A percentile compares a stretch with the other conserved stretches of the same genome.
These are phyloP conservation scores for Campoplex capitator DNA, from an alignment of 2,888 invertebrate species.

Conservation along the genomic window DNA sequence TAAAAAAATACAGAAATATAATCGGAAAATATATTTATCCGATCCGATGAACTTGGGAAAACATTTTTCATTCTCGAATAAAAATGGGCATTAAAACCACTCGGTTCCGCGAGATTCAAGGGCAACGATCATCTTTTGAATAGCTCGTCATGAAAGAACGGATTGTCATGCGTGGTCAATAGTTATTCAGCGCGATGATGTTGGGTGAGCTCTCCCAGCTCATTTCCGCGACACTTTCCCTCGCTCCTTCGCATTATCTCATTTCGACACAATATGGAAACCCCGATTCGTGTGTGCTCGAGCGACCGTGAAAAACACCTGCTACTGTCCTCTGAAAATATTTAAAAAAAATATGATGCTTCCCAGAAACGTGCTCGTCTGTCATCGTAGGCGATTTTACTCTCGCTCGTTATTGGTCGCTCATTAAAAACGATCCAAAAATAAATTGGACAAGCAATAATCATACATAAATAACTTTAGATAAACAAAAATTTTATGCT, in stretches of 20 bases:
- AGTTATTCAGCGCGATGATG: background rate
- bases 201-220: background rate
- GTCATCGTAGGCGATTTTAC: constrained; percentile 2
- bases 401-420: background rate
- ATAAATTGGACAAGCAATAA: background rate
- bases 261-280: constrained; percentile 41
- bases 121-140: background rate
- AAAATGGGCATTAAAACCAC: background rate
- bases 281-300: constrained; percentile 1
- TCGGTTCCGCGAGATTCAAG: background rate
- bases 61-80: background rate
- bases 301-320: constrained; percentile 61
- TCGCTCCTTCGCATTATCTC: constrained; percentile 31
- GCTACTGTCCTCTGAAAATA: constrained; percentile 36
- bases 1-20: background rate
- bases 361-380: constrained; percentile 6
- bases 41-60: background rate
- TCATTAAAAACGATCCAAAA: background rate
- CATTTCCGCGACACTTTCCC: constrained; percentile 35
- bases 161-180: constrained; percentile 1
- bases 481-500: too few relatives aligned
- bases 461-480: too few relatives aligned
- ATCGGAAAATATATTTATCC: background rate
- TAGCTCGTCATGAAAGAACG: background rate
- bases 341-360: background rate